Percentiles rank a stretch among this genome's conserved stretches.
phyloP scores from a whole-genome alignment of 1,140 invertebrate genomes.

The Drosophila auraria region DNA sequence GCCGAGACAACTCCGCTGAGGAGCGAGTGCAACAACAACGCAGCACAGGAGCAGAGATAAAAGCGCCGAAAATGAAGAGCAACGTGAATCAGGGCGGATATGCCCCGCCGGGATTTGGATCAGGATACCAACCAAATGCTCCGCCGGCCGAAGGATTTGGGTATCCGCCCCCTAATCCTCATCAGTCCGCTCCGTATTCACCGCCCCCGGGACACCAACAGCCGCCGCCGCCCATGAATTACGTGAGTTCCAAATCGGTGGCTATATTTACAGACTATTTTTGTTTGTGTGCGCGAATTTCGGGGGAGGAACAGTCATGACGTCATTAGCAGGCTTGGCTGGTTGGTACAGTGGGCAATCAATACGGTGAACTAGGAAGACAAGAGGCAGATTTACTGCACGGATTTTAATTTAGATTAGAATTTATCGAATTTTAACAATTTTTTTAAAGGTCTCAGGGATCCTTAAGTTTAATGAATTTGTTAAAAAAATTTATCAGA shows the following conservation, averaged over 20 bases:
- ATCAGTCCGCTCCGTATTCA: slow-evolving; percentile 16
- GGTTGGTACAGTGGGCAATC: not conserved
- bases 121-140: slow-evolving; percentile 68
- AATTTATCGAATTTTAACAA: too few relatives aligned
- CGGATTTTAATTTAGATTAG: not conserved
- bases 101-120: slow-evolving; percentile 64
- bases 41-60: slow-evolving; percentile 12
- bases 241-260: slow-evolving; percentile 40
- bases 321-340: not conserved
- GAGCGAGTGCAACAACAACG: slow-evolving; percentile 34
- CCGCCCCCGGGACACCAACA: slow-evolving; percentile 16
- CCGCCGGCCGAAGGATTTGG: slow-evolving; percentile 60
- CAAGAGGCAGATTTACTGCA: not conserved
- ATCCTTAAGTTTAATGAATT: too few relatives aligned
- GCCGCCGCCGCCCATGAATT: slow-evolving; percentile 44
- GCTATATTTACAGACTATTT: not conserved
- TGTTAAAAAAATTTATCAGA: too few relatives aligned
- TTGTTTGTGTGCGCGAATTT: not conserved
- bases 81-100: slow-evolving; percentile 77
- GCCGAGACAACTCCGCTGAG: slow-evolving; percentile 9
- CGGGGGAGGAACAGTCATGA: slow-evolving; percentile 6
- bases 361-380: too few relatives aligned
- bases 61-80: slow-evolving; percentile 47
- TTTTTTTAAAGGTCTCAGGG: too few relatives aligned
- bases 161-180: slow-evolving; percentile 35